phyloP scores from a whole-genome alignment of 92 coral and sea anemone genomes.

The Pocillopora meandrina region DNA sequence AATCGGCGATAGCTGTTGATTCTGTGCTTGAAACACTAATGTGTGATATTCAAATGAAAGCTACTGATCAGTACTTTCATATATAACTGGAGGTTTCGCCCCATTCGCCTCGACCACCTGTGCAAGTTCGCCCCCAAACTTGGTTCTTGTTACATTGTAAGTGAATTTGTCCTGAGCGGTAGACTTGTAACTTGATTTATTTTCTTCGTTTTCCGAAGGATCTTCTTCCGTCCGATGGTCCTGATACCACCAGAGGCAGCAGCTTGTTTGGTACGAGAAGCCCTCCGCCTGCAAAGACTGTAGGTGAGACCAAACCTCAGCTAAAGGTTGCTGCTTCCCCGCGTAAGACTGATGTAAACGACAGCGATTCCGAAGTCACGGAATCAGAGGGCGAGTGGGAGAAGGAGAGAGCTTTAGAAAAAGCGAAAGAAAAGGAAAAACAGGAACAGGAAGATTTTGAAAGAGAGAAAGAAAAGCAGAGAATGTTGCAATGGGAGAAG shows the following conservation, averaged over 20 bases:
- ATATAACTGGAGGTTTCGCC: too few relatives aligned
- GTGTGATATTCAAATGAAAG: too few relatives aligned
- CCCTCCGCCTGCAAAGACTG: slow-evolving; percentile 26
- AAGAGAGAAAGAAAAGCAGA: slow-evolving; percentile 63
- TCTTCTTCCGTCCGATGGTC: slow-evolving; percentile 83
- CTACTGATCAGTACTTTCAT: too few relatives aligned
- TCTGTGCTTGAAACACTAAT: too few relatives aligned
- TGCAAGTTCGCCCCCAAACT: too few relatives aligned
- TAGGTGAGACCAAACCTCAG: slow-evolving; percentile 14
- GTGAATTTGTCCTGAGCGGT: not conserved
- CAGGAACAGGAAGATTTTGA: slow-evolving; percentile 44
- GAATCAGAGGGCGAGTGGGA: slow-evolving; percentile 97
- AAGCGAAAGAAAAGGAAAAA: slow-evolving; percentile 47
- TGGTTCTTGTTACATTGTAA: too few relatives aligned
- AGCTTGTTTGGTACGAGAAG: slow-evolving; percentile 66
- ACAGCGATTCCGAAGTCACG: slow-evolving; percentile 77
- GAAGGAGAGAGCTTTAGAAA: slow-evolving; percentile 63
- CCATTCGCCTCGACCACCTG: too few relatives aligned
- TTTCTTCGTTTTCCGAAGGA: slow-evolving; percentile 39
- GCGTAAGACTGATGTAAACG: slow-evolving; percentile 40
- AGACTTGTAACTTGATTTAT: not conserved
- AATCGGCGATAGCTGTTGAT: too few relatives aligned
- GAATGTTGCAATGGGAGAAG: slow-evolving; percentile 69
- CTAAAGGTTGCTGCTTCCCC: slow-evolving; percentile 14
- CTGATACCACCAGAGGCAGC: slow-evolving; percentile 65